Conservation (phyloP, 2,888 invertebrate species). For the Hypomecis atomaria region DNA sequence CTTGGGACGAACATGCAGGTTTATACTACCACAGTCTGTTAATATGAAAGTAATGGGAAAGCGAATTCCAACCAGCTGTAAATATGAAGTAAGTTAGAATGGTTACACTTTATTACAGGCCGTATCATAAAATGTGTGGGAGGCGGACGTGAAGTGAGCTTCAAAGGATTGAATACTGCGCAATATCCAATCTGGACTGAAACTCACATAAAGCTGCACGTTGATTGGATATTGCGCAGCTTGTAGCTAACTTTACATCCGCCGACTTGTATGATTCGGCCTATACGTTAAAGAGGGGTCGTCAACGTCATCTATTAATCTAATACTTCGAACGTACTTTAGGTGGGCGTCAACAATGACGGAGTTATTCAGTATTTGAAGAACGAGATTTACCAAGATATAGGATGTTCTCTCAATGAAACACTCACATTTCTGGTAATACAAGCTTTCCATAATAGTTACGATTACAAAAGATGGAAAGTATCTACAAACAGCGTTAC, state of each 20-base stretch:
- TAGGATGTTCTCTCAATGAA: slow-evolving; percentile 81
- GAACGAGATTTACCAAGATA: slow-evolving; percentile 78
- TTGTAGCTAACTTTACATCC: too few relatives aligned
- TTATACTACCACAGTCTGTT: slow-evolving; percentile 85
- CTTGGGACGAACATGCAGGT: slow-evolving; percentile 86
- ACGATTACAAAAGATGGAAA: slow-evolving; percentile 85
- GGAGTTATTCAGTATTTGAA: slow-evolving; percentile 88
- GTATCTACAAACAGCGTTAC: slow-evolving; percentile 75
- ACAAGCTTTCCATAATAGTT: slow-evolving; percentile 79
- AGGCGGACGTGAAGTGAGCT: too few relatives aligned
- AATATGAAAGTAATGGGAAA: slow-evolving; percentile 87
- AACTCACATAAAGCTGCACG: too few relatives aligned
- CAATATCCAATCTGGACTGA: too few relatives aligned
- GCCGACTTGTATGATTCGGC: too few relatives aligned
- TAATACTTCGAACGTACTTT: neutral
- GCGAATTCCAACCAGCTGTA: slow-evolving; percentile 76
- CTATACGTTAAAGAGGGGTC: too few relatives aligned
- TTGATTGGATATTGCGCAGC: too few relatives aligned
- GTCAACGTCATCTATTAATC: too few relatives aligned
- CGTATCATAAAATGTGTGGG: too few relatives aligned
- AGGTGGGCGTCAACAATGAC: slow-evolving; percentile 85
- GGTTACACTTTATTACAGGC: neutral
- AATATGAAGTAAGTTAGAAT: slow-evolving; percentile 79
- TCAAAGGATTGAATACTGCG: too few relatives aligned
- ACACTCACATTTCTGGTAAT: slow-evolving; percentile 60